Base-by-base conservation (phyloP, 1,140 invertebrate species). In the Euura saliciscinereae region DNA sequence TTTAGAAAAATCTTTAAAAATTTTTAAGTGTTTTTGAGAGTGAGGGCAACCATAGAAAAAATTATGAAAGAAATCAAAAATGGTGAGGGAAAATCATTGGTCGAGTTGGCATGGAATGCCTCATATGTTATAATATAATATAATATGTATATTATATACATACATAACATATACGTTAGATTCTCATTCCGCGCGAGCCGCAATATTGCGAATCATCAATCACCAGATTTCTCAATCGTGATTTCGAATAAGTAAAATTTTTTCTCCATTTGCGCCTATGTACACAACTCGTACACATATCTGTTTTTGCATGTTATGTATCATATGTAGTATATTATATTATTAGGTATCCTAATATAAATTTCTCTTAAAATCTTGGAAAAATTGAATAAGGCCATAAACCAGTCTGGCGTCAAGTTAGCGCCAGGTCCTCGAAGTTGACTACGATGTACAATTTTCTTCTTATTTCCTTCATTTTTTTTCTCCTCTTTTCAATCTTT, bases 311-410 rank as follows among this genome's bases (percentile, higher is more conserved):
- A 84, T 80, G 77, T 83, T 68, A 74, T 78, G 28, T 84, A 28
- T 28, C 28, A 59, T 59, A 59, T 59, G 51, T 59, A 59, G 10
- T 11, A n/a, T 59, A 59, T 6, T 59, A n/a, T 59, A 59, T 28
- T 83, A 83, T 76, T 85, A 79, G 81, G 80, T 81, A 82, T 86
- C 84, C 84, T 85, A 86, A 85, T 86, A 86, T 86, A 86, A 86
- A 86, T 87, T 86, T 86, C 81, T 81, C 42, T 74, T 68, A 73
- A 71, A 84, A 79, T 85, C 81, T 86, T 86, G 84, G 83, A 84
- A 87, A 87, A 85, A 85, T 87, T 86, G 85, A 85, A 86, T 87
- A 87, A 87, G 85, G 86, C 86, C 85, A 87, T 87, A 86, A 59
- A 87, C 84, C 84, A 86, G 85, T 86, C 83, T 85, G 86, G 84